Conservation (phyloP, 1,140 invertebrate genomes). For the Cataglyphis hispanica region DNA sequence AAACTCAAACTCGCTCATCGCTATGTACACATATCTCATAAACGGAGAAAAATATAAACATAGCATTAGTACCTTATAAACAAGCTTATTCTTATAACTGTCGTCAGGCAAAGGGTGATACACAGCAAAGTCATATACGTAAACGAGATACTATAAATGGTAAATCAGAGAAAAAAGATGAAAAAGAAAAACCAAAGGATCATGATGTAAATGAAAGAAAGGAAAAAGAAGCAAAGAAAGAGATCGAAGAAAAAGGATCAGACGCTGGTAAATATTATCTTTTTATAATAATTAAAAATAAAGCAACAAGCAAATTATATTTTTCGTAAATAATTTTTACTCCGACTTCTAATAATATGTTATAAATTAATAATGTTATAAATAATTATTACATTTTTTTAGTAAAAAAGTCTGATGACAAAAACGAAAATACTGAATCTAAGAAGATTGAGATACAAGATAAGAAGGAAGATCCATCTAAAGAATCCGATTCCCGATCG, state of each 20-base stretch:
- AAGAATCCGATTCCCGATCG: slow-evolving; percentile 83
- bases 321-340: neutral
- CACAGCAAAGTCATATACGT: slow-evolving; percentile 83
- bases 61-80: too few species aligned
- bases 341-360: neutral
- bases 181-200: slow-evolving; percentile 84
- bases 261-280: slow-evolving; percentile 77
- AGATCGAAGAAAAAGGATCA: slow-evolving; percentile 79
- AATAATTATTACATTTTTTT: slow-evolving; percentile 42
- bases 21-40: too few species aligned
- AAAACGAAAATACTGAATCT: slow-evolving; percentile 72
- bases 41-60: too few species aligned
- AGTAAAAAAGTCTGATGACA: slow-evolving; percentile 82
- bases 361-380: neutral
- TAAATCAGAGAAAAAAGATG: slow-evolving; percentile 85
- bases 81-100: slow-evolving; percentile 22
- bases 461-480: slow-evolving; percentile 81
- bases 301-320: neutral
- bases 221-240: slow-evolving; percentile 81
- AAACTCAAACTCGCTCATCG: too few species aligned
- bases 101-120: slow-evolving; percentile 83
- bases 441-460: slow-evolving; percentile 79
- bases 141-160: slow-evolving; percentile 82
- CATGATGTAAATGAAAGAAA: slow-evolving; percentile 82
- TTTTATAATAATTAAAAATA: neutral